A percentile compares a stretch with the other conserved stretches of the same genome.
These are phyloP conservation scores for Microchrysa polita DNA, from an alignment of 2,888 invertebrate species.

Conservation along the genomic window DNA sequence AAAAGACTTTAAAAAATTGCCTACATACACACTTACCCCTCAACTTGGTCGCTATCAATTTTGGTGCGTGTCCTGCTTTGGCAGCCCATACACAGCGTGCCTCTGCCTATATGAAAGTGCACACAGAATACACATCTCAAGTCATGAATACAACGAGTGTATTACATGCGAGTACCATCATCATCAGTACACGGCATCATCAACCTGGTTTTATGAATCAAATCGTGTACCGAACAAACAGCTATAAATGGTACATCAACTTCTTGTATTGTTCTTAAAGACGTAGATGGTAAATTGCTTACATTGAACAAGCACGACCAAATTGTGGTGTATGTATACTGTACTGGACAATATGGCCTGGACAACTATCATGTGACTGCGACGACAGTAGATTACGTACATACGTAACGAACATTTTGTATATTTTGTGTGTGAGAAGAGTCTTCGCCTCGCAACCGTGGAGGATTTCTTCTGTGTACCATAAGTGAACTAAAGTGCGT, in stretches of 20 bases:
- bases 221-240: conserved; percentile 1
- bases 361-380: background rate
- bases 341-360: background rate
- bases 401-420: background rate
- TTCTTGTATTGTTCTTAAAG: conserved; percentile 34
- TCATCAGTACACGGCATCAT: no score
- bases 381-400: background rate
- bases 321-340: background rate
- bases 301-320: background rate
- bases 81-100: background rate
- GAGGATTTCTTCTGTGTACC: background rate
- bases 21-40: background rate
- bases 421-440: no score
- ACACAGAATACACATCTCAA: background rate
- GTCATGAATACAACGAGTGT: background rate
- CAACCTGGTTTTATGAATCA: conserved; percentile 14
- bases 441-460: no score
- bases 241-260: conserved; percentile 33
- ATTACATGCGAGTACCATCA: no score
- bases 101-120: background rate
- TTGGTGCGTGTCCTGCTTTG: conserved; percentile 25
- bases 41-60: background rate
- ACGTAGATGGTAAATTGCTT: conserved; percentile 5
- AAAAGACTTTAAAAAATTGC: background rate
- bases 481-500: conserved; percentile 22